A percentile compares a stretch with the other conserved stretches of the same genome.
phyloP scores from a whole-genome alignment of 2,797 vertebrate species.

The Enteromius argenteus region DNA sequence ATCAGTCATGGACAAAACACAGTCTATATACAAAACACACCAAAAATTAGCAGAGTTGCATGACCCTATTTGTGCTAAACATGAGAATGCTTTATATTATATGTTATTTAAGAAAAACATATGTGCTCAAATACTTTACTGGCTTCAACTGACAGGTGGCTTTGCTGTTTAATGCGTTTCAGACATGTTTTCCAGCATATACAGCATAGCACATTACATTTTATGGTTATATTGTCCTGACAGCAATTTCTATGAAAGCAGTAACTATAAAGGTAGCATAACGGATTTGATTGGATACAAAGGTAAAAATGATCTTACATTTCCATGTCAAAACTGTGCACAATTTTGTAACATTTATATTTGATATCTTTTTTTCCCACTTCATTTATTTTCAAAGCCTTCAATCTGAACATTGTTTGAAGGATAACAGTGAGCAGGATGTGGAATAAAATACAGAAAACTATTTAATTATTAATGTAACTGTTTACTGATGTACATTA shows the following conservation, averaged over 20 bases:
- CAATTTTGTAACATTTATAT: not conserved
- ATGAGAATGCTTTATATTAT: not conserved
- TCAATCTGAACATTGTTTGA: not conserved
- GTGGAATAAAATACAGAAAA: not conserved
- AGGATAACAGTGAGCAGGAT: not conserved
- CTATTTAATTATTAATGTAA: not conserved
- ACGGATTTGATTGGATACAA: not conserved
- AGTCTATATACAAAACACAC: not conserved
- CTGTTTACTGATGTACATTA: not conserved
- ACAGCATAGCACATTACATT: not conserved
- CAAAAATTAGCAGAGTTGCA: not conserved
- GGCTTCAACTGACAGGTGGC: not conserved
- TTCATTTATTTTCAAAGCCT: not conserved
- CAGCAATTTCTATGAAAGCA: not conserved
- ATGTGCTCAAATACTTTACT: not conserved
- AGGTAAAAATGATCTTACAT: not conserved
- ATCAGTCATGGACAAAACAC: not conserved
- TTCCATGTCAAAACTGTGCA: not conserved
- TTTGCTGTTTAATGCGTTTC: not conserved
- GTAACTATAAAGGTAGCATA: not conserved
- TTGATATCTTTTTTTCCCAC: not conserved
- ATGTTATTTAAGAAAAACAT: not conserved
- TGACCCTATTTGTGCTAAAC: not conserved
- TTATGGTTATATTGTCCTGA: not conserved
- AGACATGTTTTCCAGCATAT: not conserved